Percentiles rank a stretch among this genome's conserved stretches.
Evolutionary conservation across 2,888 invertebrate species (phyloP).

Genomic region (Trachelus iudaicus): DNA sequence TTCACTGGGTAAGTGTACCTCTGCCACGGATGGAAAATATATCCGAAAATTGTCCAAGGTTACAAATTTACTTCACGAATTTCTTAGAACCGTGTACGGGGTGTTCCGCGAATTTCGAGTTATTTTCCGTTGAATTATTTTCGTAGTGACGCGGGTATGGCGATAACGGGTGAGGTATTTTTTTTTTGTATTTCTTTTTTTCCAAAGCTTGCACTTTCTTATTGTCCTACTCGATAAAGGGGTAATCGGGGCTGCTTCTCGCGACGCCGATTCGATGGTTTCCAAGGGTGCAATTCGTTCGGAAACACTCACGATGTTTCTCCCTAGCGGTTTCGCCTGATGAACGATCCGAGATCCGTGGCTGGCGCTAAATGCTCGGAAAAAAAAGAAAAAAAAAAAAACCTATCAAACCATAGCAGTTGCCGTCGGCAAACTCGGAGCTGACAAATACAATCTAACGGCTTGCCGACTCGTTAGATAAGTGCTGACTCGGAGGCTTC

Average conservation of each 20-base stretch:
- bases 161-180: too few relatives aligned
- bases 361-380: constrained; percentile 27
- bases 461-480: not conserved
- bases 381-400: constrained; percentile 5
- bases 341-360: constrained; percentile 22
- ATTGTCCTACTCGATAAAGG: not conserved
- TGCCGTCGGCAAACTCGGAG: not conserved
- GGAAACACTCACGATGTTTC: constrained; percentile 19
- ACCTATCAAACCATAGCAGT: constrained; percentile 30
- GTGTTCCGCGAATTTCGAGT: not conserved
- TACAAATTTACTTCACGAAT: not conserved
- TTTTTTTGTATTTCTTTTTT: not conserved
- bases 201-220: not conserved
- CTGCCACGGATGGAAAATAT: not conserved
- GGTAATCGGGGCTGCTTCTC: not conserved
- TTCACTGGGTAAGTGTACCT: not conserved
- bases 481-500: not conserved
- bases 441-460: not conserved
- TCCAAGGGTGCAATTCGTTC: constrained; percentile 38
- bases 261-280: constrained; percentile 2
- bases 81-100: not conserved
- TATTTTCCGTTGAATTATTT: not conserved
- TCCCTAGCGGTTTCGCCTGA: constrained; percentile 26
- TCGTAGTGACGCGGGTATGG: too few relatives aligned
- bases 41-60: not conserved